Percentiles rank a stretch among this genome's conserved stretches.
Conservation (phyloP, 1,140 invertebrate species). For the Agrilus planipennis region DNA sequence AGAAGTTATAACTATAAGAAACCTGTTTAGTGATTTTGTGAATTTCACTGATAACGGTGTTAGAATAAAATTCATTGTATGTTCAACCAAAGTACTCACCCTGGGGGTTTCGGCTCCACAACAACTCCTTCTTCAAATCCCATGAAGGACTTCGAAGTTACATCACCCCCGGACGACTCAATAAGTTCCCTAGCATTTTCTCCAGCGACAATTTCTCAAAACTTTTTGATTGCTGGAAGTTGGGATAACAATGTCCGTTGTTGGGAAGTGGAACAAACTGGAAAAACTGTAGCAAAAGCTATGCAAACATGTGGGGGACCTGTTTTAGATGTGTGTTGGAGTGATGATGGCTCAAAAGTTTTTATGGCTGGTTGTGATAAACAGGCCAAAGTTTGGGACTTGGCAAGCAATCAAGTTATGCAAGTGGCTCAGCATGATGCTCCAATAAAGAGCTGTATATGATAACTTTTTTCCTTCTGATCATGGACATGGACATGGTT, state of each 20-base stretch:
- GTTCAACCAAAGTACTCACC: constrained; percentile 37
- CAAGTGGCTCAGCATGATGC: constrained; percentile 95
- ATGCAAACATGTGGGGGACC: constrained; percentile 92
- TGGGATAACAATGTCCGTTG: constrained; percentile 96
- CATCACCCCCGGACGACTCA: constrained; percentile 91
- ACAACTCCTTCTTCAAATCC: constrained; percentile 50
- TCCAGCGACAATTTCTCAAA: constrained; percentile 72
- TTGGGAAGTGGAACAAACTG: constrained; percentile 92
- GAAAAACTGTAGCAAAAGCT: constrained; percentile 93
- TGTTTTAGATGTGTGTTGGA: constrained; percentile 91
- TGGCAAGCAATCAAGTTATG: constrained; percentile 86
- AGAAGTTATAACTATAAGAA: no score
- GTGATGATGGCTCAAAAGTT: constrained; percentile 60
- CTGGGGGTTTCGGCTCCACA: constrained; percentile 26
- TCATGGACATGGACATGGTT: constrained; percentile 31
- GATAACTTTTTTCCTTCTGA: constrained; percentile 39
- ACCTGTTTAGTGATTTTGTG: no score
- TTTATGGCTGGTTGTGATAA: constrained; percentile 92
- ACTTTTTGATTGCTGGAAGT: constrained; percentile 89
- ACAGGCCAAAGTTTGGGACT: constrained; percentile 96
- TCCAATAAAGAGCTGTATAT: constrained; percentile 80
- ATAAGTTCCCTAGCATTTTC: constrained; percentile 89
- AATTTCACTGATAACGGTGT: no score
- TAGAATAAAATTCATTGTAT: no score
- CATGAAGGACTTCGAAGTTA: constrained; percentile 90